Base-by-base conservation (phyloP, 2,797 vertebrate species). In the Chaetophractus vellerosus region DNA sequence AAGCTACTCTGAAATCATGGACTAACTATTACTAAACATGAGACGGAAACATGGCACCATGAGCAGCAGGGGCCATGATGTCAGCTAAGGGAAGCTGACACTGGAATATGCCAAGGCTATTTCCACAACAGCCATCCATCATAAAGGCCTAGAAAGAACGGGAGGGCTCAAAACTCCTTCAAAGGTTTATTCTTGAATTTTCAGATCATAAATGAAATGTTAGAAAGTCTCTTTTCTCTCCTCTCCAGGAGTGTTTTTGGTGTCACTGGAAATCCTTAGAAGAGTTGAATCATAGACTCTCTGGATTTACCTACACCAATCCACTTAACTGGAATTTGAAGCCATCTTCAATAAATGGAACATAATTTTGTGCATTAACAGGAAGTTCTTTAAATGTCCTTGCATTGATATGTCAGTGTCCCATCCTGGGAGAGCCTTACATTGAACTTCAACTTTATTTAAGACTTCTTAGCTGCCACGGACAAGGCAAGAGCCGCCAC, bases 231-330 rank as follows among this genome's bases (percentile, higher is more conserved):
- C 96, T 97, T 97, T 72, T 76, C 96, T 64, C 57, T 16, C 57
- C 38, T 92, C 23, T 86, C 41, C 94, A 97, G 98, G 98, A 98
- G 97, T 98, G 97, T 97, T 98, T 98, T 97, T 96, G 97, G 92
- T 84, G 72, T 96, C 97, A 96, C 97, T 90, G 97, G 97, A 91
- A 96, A 81, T 97, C 97, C 97, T 99, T 98, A 99, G 98, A 99
- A 99, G 96, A 99, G 98, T 92, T 99, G 99, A 98, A 99, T 99
- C 99, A 99, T 99, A 79, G 99, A 99, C 98, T 99, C 99, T 98
- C 99, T 98, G 93, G 99, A 99, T 98, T 99, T 99, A 68, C 99
- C 99, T 96, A 99, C 99, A 93, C 99, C 99, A 85, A 99, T 99
- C 99, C 99, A 99, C 96, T 99, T 99, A 94, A 99, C 99, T 99